These are phyloP conservation scores for Poliocrania exsul DNA, from an alignment of 2,797 vertebrate species.

Conservation along the genomic window DNA sequence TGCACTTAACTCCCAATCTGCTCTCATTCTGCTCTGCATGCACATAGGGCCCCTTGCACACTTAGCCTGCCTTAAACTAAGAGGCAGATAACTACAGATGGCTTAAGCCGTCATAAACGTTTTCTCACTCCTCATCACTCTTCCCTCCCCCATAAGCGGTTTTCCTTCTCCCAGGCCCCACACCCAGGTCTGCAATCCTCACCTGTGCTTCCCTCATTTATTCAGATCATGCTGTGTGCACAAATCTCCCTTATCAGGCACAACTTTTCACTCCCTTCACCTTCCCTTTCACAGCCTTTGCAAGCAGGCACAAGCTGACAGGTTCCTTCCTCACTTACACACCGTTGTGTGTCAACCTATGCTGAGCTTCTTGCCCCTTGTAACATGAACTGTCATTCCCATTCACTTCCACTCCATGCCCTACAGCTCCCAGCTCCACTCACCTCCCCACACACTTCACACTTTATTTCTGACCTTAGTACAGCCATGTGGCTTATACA, in stretches of 20 bases:
- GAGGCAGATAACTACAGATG: not conserved
- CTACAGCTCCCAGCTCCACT: not conserved
- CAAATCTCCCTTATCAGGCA: not conserved
- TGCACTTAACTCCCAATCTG: not conserved
- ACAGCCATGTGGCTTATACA: not conserved
- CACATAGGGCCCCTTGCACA: not conserved
- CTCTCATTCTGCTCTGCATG: not conserved
- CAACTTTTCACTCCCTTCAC: not conserved
- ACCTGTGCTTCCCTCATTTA: not conserved
- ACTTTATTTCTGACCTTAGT: not conserved
- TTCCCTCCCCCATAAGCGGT: not conserved
- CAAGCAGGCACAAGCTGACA: not conserved
- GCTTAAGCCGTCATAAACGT: not conserved
- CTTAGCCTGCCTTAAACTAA: not conserved
- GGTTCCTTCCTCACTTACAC: not conserved
- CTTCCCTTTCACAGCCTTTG: not conserved
- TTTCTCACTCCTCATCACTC: constrained; percentile 10
- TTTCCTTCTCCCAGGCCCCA: not conserved
- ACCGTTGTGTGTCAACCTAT: not conserved
- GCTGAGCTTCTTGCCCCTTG: not conserved
- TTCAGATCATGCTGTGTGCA: not conserved
- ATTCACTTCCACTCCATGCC: not conserved
- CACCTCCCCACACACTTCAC: not conserved
- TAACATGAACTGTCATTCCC: not conserved
- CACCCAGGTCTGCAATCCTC: not conserved